Evolutionary conservation across 1,140 invertebrate species (phyloP).

Genomic region (Nautilus pompilius): DNA sequence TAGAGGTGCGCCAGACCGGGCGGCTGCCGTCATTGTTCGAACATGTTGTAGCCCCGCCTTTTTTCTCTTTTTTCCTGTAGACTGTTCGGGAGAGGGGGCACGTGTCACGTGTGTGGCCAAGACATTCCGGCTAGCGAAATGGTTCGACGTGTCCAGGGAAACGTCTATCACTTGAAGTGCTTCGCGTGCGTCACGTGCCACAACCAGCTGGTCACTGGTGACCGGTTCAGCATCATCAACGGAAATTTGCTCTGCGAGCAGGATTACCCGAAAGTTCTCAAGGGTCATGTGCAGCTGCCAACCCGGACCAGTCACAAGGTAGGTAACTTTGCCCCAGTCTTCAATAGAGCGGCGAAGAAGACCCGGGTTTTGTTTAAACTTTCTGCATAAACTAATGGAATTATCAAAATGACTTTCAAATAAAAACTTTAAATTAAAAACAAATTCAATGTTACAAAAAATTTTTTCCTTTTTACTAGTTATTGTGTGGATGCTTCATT

Average conservation of each 20-base stretch:
- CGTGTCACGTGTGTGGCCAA: conserved; percentile 84
- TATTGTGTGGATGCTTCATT: neutral
- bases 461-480: neutral
- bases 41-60: too few species aligned
- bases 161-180: conserved; percentile 87
- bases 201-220: conserved; percentile 78
- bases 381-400: neutral
- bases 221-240: conserved; percentile 83
- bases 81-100: conserved; percentile 81
- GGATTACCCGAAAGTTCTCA: conserved; percentile 88
- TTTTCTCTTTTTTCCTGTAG: conserved; percentile 60
- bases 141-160: conserved; percentile 71
- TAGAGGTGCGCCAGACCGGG: too few species aligned
- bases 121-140: conserved; percentile 86
- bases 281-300: conserved; percentile 52
- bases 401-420: too few species aligned
- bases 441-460: neutral
- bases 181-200: conserved; percentile 91
- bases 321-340: neutral
- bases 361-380: neutral
- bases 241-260: conserved; percentile 85
- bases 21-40: too few species aligned
- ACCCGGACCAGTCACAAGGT: conserved; percentile 25
- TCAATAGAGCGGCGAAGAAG: neutral
- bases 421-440: neutral